Base-by-base conservation (phyloP, 2,888 invertebrate species). In the Stenoptilia bipunctidactyla region DNA sequence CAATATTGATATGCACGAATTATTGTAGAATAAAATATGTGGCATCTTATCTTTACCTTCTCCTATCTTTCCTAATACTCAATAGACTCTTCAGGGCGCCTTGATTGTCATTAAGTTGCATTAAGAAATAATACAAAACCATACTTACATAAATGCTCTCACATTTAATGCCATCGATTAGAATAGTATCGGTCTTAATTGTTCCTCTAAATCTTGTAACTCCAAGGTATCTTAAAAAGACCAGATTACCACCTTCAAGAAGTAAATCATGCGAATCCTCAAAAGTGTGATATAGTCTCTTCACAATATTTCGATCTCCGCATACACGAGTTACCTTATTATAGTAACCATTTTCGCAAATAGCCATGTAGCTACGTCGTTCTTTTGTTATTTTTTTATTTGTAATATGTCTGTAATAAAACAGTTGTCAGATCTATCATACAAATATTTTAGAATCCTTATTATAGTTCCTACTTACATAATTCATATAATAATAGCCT, bases 201-300 rank as follows among this genome's bases (percentile, higher is more conserved):
- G 57, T 70, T 8, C 89, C 89, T 38, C 68, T 68, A 51, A 73
- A 86, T 46, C 85, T 73, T 12, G 61, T 68, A 10, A 89, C 55
- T 1, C 85, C 88, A 25, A 90, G 65, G 55, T 88, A 89, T 46
- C 90, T 74, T 61, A 88, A 67, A 13, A 90, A 58, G 10, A 89
- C 58, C 43, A 90, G 69, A 61, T 86, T 88, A 6, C 87, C 85
- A 25, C 88, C 89, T 72, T 89, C 89, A n/a, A 87, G 76, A 38
- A 89, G 62, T 44, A 88, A 76, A 49, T 85, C 66, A 38, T 64
- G 67, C n/a, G 85, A 71, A 15, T 68, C 72, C 34, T 71, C 67
- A 39, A 86, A 76, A 27, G 77, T 63, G 54, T 88, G 85, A 51
- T 87, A 85, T 42, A 76, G 70, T 37, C 82, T 73, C 44, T 84